Conservation (phyloP, 2,797 vertebrate genomes). For the Peromyscus attwateri region DNA sequence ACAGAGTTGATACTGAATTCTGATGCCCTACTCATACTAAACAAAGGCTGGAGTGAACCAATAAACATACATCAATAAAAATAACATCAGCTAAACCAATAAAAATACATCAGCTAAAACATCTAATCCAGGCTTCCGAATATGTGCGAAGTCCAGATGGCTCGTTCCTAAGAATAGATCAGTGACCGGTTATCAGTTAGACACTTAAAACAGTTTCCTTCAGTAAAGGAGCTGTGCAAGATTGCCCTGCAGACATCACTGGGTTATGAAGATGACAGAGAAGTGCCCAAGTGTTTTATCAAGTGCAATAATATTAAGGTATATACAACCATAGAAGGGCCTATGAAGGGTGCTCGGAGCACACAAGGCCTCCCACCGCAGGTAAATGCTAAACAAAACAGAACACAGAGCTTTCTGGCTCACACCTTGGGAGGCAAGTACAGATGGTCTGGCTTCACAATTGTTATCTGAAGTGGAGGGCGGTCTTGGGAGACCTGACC, state of each 20-base stretch:
- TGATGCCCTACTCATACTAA: neutral
- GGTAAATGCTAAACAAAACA: neutral
- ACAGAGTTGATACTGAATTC: slow-evolving; percentile 6
- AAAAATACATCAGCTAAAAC: neutral
- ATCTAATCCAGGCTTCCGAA: neutral
- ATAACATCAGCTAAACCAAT: too few relatives aligned
- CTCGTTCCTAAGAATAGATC: slow-evolving; percentile 22
- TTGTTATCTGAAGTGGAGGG: neutral
- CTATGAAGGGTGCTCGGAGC: neutral
- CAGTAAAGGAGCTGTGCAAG: slow-evolving; percentile 20
- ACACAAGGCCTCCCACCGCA: neutral
- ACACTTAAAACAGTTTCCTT: neutral
- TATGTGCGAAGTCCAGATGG: neutral
- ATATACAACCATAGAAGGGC: neutral
- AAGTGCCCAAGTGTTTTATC: neutral
- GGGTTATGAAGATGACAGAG: neutral
- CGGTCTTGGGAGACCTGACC: neutral
- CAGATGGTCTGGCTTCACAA: neutral
- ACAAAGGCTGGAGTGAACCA: slow-evolving; percentile 1
- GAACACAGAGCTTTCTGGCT: neutral
- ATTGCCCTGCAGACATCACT: neutral
- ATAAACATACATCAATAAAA: too few relatives aligned
- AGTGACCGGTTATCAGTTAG: slow-evolving; percentile 29
- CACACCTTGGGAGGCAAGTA: too few relatives aligned
- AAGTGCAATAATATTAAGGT: neutral